phyloP scores from a whole-genome alignment of 2,888 invertebrate species.

The Germaria angustata region DNA sequence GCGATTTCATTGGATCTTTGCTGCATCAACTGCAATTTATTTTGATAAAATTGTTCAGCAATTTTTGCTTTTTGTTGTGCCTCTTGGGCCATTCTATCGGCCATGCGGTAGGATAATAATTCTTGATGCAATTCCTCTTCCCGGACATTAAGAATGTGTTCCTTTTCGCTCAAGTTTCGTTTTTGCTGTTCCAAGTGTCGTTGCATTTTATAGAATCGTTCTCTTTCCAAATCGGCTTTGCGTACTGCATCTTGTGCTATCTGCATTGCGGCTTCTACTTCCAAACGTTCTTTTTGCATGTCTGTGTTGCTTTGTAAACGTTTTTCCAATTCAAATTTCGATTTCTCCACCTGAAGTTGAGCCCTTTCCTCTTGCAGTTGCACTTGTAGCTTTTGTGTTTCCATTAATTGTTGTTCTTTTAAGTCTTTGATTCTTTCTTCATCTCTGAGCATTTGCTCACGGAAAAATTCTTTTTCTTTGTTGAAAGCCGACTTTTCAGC shows the following conservation, averaged over 20 bases:
- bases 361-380: slow-evolving; percentile 77
- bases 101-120: slow-evolving; percentile 73
- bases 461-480: slow-evolving; percentile 75
- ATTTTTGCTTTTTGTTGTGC: slow-evolving; percentile 72
- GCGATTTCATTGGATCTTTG: slow-evolving; percentile 74
- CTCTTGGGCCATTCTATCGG: slow-evolving; percentile 73
- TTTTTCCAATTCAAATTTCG: slow-evolving; percentile 75
- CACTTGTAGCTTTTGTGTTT: slow-evolving; percentile 73
- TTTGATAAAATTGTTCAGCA: slow-evolving; percentile 75
- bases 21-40: slow-evolving; percentile 75
- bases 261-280: slow-evolving; percentile 77
- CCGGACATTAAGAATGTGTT: slow-evolving; percentile 73
- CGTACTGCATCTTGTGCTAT: slow-evolving; percentile 78
- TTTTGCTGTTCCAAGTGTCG: slow-evolving; percentile 77
- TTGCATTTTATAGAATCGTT: slow-evolving; percentile 76
- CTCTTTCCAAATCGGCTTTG: slow-evolving; percentile 78
- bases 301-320: slow-evolving; percentile 71
- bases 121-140: slow-evolving; percentile 77
- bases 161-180: slow-evolving; percentile 75
- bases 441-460: slow-evolving; percentile 77
- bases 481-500: slow-evolving; percentile 77
- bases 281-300: slow-evolving; percentile 73
- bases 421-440: slow-evolving; percentile 78
- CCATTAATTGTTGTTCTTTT: slow-evolving; percentile 75
- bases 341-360: slow-evolving; percentile 73